A percentile compares a stretch with the other conserved stretches of the same genome.
phyloP scores from a whole-genome alignment of 2,113 vertebrate species.

The Ginglymostoma cirratum region DNA sequence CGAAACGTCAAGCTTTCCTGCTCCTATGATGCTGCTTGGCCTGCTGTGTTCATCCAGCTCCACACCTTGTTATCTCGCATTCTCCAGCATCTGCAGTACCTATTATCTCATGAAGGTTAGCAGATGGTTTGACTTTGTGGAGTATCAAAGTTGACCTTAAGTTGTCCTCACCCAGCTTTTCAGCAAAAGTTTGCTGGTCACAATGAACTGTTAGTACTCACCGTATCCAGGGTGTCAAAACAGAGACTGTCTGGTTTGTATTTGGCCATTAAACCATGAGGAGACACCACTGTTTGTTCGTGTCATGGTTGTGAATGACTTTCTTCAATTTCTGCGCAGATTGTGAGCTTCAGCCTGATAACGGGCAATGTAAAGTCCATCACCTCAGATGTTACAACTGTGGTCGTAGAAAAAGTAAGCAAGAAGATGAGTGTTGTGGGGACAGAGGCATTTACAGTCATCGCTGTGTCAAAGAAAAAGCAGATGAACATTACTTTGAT shows the following conservation, averaged over 20 bases:
- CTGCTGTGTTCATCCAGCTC: too few relatives aligned
- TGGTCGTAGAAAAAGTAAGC: not conserved
- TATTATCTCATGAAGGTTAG: not conserved
- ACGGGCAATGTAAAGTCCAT: not conserved
- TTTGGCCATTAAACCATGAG: not conserved
- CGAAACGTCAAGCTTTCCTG: too few relatives aligned
- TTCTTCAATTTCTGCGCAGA: not conserved
- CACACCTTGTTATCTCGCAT: too few relatives aligned
- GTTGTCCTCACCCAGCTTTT: not conserved
- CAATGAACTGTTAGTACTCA: not conserved
- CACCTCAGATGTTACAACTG: slow-evolving; percentile 21
- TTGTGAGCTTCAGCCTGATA: not conserved
- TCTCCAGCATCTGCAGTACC: too few relatives aligned
- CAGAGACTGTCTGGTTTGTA: not conserved
- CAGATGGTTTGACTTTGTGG: not conserved
- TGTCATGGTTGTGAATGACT: not conserved
- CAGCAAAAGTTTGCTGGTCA: too few relatives aligned
- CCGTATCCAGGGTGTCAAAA: not conserved
- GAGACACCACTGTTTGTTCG: not conserved
- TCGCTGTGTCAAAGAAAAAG: not conserved
- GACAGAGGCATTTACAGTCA: not conserved
- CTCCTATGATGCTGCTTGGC: too few relatives aligned
- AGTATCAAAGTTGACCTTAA: not conserved
- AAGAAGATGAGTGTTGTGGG: not conserved
- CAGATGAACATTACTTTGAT: slow-evolving; percentile 2